A percentile compares a stretch with the other conserved stretches of the same genome.
phyloP scores from a whole-genome alignment of 2,113 vertebrate genomes.

The Hymenochirus boettgeri region DNA sequence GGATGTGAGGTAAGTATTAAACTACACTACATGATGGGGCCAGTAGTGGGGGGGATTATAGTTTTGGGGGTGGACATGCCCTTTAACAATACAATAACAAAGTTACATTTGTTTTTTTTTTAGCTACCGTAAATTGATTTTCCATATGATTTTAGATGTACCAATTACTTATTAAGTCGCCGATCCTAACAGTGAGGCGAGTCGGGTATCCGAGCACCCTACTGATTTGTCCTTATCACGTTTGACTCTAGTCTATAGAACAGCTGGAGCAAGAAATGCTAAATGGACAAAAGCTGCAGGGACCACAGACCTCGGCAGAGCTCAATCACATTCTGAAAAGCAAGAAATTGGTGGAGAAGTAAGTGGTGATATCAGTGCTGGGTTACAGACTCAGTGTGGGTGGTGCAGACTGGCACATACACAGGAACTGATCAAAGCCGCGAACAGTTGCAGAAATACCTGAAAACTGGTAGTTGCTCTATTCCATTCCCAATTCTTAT shows the following conservation, averaged over 20 bases:
- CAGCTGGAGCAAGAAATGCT: conserved; percentile 92
- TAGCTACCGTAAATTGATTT: background rate
- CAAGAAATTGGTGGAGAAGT: conserved; percentile 84
- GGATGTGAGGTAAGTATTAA: too few relatives aligned
- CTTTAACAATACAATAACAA: too few relatives aligned
- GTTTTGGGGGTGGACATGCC: too few relatives aligned
- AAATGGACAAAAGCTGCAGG: conserved; percentile 95
- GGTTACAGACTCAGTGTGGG: too few relatives aligned
- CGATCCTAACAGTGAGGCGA: background rate
- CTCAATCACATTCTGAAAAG: conserved; percentile 78
- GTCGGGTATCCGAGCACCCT: background rate
- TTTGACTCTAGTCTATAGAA: conserved; percentile 76
- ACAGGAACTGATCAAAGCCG: too few relatives aligned
- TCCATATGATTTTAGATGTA: background rate
- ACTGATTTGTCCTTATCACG: background rate
- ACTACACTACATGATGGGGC: background rate
- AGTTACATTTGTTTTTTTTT: background rate
- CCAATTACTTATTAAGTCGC: background rate
- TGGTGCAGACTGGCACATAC: too few relatives aligned
- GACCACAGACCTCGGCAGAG: conserved; percentile 86
- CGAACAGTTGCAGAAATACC: too few relatives aligned
- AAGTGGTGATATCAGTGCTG: conserved; percentile 60
- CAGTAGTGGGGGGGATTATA: too few relatives aligned
- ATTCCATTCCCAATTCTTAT: too few relatives aligned
- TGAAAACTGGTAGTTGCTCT: too few relatives aligned